phyloP scores from a whole-genome alignment of 2,113 vertebrate genomes.

The Phylloscopus whistleri region DNA sequence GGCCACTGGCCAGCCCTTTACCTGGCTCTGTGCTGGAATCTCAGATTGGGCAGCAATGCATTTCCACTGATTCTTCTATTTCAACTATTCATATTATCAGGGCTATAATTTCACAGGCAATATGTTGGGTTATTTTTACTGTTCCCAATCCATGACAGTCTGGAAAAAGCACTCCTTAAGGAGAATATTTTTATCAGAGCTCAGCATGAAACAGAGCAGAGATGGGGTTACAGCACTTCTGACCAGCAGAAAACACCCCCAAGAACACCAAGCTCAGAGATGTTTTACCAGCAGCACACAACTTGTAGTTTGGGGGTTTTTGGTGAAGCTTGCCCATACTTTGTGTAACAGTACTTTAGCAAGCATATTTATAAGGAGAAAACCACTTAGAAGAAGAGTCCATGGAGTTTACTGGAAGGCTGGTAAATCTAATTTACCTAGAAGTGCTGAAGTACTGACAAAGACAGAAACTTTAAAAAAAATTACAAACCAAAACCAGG shows the following conservation, averaged over 20 bases:
- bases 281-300: neutral
- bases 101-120: neutral
- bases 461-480: neutral
- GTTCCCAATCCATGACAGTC: neutral
- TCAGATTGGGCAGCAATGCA: neutral
- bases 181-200: neutral
- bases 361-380: neutral
- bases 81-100: neutral
- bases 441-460: neutral
- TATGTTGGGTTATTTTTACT: neutral
- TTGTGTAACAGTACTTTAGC: neutral
- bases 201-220: neutral
- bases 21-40: neutral
- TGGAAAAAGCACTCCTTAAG: neutral
- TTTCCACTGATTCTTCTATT: neutral
- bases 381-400: neutral
- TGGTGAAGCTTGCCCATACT: neutral
- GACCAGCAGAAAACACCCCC: neutral
- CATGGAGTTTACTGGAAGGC: neutral
- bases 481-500: too few species aligned
- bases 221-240: neutral
- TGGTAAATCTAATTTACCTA: neutral
- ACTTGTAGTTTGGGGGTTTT: rapidly evolving
- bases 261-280: neutral
- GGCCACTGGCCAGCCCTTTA: neutral